Conservation (phyloP, 1,140 invertebrate species). For the Diuraphis noxia region DNA sequence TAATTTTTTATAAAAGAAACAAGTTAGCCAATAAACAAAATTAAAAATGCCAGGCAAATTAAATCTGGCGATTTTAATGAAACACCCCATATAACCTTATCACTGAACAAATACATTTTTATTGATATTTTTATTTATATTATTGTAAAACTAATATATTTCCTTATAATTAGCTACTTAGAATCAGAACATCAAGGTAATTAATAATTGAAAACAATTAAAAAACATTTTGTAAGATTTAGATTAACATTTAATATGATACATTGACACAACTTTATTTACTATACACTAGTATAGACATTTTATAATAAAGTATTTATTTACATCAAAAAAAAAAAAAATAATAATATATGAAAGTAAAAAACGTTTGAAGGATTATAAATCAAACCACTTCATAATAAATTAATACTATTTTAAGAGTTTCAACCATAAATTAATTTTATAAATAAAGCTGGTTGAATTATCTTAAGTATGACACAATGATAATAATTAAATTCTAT, state of each 20-base stretch:
- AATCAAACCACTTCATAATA: neutral
- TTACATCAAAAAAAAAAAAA: neutral
- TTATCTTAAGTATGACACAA: neutral
- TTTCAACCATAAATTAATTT: neutral
- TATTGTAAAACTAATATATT: neutral
- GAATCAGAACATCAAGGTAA: neutral
- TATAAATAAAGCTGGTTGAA: neutral
- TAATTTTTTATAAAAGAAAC: too few species aligned
- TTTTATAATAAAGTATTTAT: neutral
- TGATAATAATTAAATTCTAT: too few species aligned
- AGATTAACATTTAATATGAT: neutral
- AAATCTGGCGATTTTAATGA: too few species aligned
- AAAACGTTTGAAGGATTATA: neutral
- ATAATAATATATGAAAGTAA: neutral
- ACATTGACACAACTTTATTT: neutral
- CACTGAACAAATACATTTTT: too few species aligned
- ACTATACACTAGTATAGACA: neutral
- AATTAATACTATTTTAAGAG: neutral
- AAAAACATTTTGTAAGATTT: neutral
- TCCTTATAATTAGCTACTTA: neutral
- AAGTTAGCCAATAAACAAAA: too few species aligned
- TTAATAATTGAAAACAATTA: neutral
- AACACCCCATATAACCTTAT: too few species aligned
- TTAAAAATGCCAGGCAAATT: too few species aligned
- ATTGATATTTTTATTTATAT: too few species aligned